Evolutionary conservation across 2,888 invertebrate genomes (phyloP).

Genomic region (Habrosyne pyritoides): DNA sequence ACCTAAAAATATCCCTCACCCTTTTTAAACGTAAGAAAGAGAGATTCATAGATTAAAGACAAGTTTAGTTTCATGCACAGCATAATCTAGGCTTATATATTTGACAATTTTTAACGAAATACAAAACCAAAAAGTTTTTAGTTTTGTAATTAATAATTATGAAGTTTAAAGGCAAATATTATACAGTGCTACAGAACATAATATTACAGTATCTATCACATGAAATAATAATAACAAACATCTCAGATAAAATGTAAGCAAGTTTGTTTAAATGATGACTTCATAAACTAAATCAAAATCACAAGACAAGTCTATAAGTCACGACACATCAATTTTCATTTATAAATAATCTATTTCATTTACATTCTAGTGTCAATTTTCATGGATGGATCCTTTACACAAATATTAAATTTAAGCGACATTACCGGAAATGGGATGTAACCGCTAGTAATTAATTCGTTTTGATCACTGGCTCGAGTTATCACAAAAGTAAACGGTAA

Average conservation of each 20-base stretch:
- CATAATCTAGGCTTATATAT: no score
- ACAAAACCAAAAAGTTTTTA: neutral
- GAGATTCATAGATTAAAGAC: no score
- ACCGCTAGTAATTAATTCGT: constrained; percentile 59
- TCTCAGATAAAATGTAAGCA: neutral
- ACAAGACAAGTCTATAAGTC: constrained; percentile 52
- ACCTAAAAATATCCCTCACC: no score
- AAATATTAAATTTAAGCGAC: constrained; percentile 42
- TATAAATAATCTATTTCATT: constrained; percentile 46
- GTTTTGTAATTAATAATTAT: no score
- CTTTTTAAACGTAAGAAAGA: no score
- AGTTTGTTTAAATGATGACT: neutral
- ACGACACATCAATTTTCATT: constrained; percentile 47
- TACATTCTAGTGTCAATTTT: constrained; percentile 59
- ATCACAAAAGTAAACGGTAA: constrained; percentile 50
- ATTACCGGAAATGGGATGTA: constrained; percentile 58
- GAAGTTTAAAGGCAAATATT: no score
- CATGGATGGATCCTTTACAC: constrained; percentile 75
- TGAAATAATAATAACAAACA: neutral
- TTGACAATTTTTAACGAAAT: neutral
- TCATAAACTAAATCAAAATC: constrained; percentile 36
- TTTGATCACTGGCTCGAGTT: constrained; percentile 67
- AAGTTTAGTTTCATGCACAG: no score
- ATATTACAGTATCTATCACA: neutral
- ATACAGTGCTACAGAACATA: neutral